Conservation (phyloP, 35 echinoderm and acorn worm genomes). For the Apostichopus japonicus region DNA sequence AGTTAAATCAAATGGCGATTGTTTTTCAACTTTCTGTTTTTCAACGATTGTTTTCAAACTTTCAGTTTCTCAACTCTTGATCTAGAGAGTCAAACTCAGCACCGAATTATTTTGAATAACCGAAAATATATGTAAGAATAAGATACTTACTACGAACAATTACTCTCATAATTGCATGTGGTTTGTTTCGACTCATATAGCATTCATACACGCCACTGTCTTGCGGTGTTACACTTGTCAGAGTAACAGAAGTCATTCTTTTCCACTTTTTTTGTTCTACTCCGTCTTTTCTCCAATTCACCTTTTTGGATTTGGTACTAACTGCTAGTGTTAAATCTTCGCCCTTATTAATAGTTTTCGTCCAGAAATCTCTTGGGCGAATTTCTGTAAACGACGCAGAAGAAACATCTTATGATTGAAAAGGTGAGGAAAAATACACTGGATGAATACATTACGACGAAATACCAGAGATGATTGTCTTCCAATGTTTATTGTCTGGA, state of each 20-base stretch:
- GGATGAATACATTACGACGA: too few relatives aligned
- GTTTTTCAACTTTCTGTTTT: too few relatives aligned
- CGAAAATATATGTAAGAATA: too few relatives aligned
- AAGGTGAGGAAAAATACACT: too few relatives aligned
- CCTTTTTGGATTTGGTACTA: neutral
- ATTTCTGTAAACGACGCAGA: neutral
- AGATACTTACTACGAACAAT: neutral
- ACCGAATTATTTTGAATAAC: too few relatives aligned
- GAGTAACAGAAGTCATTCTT: neutral
- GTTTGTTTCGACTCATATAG: neutral
- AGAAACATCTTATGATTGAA: too few relatives aligned
- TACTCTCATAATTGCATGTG: conserved; percentile 21
- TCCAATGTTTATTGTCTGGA: too few relatives aligned
- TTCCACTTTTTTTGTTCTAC: neutral
- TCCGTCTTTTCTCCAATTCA: neutral
- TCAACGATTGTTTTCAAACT: too few relatives aligned
- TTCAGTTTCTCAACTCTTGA: too few relatives aligned
- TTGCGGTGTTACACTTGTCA: neutral
- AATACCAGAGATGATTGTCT: too few relatives aligned
- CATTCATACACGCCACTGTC: neutral
- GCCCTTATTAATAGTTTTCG: conserved; percentile 5
- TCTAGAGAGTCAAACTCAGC: too few relatives aligned
- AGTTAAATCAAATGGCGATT: too few relatives aligned
- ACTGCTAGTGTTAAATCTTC: neutral
- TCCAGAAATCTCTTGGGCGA: neutral